These are phyloP conservation scores for Aspidiotus rigidus DNA, from an alignment of 2,888 invertebrate genomes.

Conservation along the genomic window DNA sequence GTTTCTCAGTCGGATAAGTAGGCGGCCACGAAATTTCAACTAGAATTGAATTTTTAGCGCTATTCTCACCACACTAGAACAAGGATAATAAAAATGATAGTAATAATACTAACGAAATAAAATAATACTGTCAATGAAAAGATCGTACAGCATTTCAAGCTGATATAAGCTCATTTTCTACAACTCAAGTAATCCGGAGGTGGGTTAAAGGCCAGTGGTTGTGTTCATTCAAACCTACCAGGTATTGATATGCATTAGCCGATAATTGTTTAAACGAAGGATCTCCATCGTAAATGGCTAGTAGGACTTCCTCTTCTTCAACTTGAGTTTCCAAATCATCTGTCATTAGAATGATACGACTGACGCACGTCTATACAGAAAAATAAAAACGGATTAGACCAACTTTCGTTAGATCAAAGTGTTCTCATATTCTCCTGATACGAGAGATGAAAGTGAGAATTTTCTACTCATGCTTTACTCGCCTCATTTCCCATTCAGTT, in stretches of 20 bases:
- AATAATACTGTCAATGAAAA: conserved; percentile 2
- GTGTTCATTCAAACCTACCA: conserved; percentile 50
- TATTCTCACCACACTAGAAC: conserved; percentile 70
- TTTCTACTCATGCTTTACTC: too few relatives aligned
- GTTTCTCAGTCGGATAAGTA: conserved; percentile 74
- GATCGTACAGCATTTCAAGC: too few relatives aligned
- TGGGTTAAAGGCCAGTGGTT: too few relatives aligned
- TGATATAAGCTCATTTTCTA: not conserved
- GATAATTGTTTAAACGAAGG: conserved; percentile 70
- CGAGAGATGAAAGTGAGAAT: too few relatives aligned
- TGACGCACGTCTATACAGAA: not conserved
- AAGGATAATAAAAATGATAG: not conserved
- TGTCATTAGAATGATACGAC: conserved; percentile 43
- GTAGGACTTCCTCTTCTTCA: conserved; percentile 82
- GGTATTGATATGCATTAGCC: conserved; percentile 76
- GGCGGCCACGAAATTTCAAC: conserved; percentile 80
- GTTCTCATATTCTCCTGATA: too few relatives aligned
- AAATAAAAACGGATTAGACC: too few relatives aligned
- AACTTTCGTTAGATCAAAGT: too few relatives aligned
- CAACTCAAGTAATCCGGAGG: too few relatives aligned
- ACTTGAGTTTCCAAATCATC: conserved; percentile 60
- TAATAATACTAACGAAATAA: conserved; percentile 20
- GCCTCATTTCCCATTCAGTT: too few relatives aligned
- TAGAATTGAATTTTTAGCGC: conserved; percentile 67
- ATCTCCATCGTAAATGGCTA: conserved; percentile 92